Conservation (phyloP, 2,113 vertebrate species). For the Centropus bengalensis region DNA sequence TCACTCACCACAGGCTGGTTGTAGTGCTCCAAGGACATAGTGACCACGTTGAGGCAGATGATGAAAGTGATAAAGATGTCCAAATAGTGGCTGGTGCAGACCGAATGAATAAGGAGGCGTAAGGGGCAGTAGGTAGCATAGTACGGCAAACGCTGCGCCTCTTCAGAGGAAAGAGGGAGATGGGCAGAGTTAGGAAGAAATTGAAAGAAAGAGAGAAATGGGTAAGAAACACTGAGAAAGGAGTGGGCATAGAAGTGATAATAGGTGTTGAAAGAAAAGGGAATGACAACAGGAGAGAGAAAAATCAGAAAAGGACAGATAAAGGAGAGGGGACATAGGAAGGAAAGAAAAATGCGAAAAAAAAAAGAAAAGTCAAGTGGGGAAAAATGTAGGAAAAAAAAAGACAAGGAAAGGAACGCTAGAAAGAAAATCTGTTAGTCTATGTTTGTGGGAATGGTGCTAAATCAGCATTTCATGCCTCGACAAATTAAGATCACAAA, state of each 20-base stretch:
- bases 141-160: slow-evolving; percentile 94
- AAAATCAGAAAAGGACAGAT: neutral
- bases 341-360: neutral
- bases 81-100: slow-evolving; percentile 98
- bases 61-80: slow-evolving; percentile 99
- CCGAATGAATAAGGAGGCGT: slow-evolving; percentile 94
- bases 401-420: neutral
- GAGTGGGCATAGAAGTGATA: neutral
- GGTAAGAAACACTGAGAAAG: neutral
- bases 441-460: slow-evolving; percentile 32
- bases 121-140: slow-evolving; percentile 89
- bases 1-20: slow-evolving; percentile 91
- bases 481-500: slow-evolving; percentile 51
- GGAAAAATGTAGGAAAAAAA: neutral
- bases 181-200: neutral
- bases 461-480: slow-evolving; percentile 55
- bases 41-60: slow-evolving; percentile 98
- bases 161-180: slow-evolving; percentile 71
- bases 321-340: neutral
- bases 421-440: slow-evolving; percentile 42
- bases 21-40: slow-evolving; percentile 99
- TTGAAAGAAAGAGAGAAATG: neutral
- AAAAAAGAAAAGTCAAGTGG: neutral
- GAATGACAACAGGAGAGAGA: neutral
- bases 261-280: neutral